phyloP scores from a whole-genome alignment of 1,140 invertebrate species.

The Copidosoma floridanum region DNA sequence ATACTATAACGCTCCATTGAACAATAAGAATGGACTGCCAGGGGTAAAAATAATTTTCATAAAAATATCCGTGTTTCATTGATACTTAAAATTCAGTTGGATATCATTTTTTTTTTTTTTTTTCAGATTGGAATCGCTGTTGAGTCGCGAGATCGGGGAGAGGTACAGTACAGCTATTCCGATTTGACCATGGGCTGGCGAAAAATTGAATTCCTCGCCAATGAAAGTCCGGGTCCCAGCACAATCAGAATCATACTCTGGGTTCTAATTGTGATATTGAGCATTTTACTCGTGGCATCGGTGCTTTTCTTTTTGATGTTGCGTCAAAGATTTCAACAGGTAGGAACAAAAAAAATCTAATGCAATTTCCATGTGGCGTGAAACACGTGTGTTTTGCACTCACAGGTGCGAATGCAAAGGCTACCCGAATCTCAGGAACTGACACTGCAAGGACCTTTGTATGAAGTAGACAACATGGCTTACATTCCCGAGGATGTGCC shows the following conservation, averaged over 20 bases:
- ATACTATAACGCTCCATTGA: slow-evolving; percentile 77
- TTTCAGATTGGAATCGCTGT: slow-evolving; percentile 67
- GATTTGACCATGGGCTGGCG: slow-evolving; percentile 56
- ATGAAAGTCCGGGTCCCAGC: slow-evolving; percentile 24
- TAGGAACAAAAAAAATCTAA: too few relatives aligned
- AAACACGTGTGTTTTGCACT: neutral
- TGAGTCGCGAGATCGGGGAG: slow-evolving; percentile 65
- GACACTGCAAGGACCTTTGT: slow-evolving; percentile 65
- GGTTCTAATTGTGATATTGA: slow-evolving; percentile 63
- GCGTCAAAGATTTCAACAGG: slow-evolving; percentile 54
- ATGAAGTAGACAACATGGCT: slow-evolving; percentile 60
- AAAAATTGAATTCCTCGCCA: slow-evolving; percentile 5
- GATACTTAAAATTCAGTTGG: too few relatives aligned
- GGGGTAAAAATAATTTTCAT: slow-evolving; percentile 41
- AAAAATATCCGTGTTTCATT: too few relatives aligned
- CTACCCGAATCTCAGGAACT: slow-evolving; percentile 66
- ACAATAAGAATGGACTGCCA: slow-evolving; percentile 51
- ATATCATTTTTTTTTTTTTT: neutral
- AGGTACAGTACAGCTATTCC: slow-evolving; percentile 68
- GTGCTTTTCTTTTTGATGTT: slow-evolving; percentile 64
- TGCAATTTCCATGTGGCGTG: too few relatives aligned
- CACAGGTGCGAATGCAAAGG: slow-evolving; percentile 37
- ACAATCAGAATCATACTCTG: slow-evolving; percentile 56
- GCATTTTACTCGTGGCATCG: slow-evolving; percentile 59
- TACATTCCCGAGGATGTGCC: slow-evolving; percentile 72